Conservation (phyloP, 1,140 invertebrate genomes). For the Oedothorax gibbosus region DNA sequence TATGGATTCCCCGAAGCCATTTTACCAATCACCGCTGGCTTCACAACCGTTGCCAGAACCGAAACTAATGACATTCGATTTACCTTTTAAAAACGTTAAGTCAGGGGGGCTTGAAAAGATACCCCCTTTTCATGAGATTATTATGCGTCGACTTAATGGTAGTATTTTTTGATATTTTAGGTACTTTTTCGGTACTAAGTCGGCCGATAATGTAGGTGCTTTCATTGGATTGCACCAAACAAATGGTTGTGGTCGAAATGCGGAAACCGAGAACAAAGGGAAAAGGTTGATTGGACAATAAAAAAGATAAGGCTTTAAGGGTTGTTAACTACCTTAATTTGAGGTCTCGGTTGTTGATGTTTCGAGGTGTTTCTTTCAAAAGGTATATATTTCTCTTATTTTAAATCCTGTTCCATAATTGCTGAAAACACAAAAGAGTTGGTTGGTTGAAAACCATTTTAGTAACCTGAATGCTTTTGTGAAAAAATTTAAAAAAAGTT, state of each 20-base stretch:
- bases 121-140: slow-evolving; percentile 43
- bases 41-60: slow-evolving; percentile 6
- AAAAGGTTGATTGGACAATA: slow-evolving; percentile 26
- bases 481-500: too few species aligned
- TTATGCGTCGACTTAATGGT: slow-evolving; percentile 56
- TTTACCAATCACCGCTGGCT: not conserved
- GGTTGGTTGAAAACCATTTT: too few species aligned
- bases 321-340: not conserved
- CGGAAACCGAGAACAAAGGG: not conserved
- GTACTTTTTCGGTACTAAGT: slow-evolving; percentile 27
- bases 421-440: too few species aligned
- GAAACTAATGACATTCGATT: slow-evolving; percentile 53
- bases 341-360: not conserved
- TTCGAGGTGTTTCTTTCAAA: slow-evolving; percentile 20
- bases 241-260: slow-evolving; percentile 4
- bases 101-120: not conserved
- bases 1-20: not conserved
- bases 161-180: slow-evolving; percentile 54
- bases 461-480: too few species aligned
- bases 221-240: slow-evolving; percentile 21
- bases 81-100: slow-evolving; percentile 49
- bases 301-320: slow-evolving; percentile 18
- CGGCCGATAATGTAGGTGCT: slow-evolving; percentile 45
- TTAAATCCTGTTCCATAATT: slow-evolving; percentile 2
- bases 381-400: slow-evolving; percentile 13